Conservation (phyloP, 2,888 invertebrate species). For the Cephus rjabovi region DNA sequence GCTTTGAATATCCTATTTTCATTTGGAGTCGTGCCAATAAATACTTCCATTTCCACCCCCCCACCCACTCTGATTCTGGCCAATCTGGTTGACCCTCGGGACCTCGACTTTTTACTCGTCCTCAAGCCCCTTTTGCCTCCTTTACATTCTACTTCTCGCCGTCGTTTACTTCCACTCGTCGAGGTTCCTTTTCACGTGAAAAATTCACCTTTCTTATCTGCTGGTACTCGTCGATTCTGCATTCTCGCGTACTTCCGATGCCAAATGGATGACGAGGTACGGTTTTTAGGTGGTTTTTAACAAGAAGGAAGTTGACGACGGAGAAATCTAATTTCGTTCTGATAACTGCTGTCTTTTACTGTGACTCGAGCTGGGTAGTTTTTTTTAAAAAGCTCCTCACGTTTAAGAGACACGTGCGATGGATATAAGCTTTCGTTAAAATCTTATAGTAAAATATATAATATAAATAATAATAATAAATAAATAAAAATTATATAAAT, state of each 20-base stretch:
- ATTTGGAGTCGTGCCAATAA: constrained; percentile 21
- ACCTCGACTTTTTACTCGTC: not conserved
- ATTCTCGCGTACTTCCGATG: not conserved
- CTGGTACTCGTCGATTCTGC: not conserved
- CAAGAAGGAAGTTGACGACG: not conserved
- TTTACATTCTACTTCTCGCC: not conserved
- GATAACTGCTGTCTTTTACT: not conserved
- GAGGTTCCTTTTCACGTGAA: not conserved
- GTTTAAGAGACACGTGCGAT: too few relatives aligned
- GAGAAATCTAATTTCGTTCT: not conserved
- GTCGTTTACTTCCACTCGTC: not conserved
- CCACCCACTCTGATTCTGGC: not conserved
- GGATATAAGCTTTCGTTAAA: too few relatives aligned
- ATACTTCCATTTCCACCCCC: not conserved
- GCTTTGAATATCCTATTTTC: constrained; percentile 11
- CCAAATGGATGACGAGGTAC: not conserved
- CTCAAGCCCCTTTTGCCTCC: not conserved
- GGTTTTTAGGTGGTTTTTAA: not conserved
- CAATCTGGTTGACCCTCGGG: not conserved
- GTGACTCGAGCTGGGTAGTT: not conserved
- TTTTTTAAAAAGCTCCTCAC: not conserved
- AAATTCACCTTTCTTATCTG: not conserved
- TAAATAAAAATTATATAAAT: not conserved
- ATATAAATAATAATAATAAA: too few relatives aligned
- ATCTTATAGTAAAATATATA: too few relatives aligned